Conservation (phyloP, 2,797 vertebrate genomes). For the Crypturellus tataupa region DNA sequence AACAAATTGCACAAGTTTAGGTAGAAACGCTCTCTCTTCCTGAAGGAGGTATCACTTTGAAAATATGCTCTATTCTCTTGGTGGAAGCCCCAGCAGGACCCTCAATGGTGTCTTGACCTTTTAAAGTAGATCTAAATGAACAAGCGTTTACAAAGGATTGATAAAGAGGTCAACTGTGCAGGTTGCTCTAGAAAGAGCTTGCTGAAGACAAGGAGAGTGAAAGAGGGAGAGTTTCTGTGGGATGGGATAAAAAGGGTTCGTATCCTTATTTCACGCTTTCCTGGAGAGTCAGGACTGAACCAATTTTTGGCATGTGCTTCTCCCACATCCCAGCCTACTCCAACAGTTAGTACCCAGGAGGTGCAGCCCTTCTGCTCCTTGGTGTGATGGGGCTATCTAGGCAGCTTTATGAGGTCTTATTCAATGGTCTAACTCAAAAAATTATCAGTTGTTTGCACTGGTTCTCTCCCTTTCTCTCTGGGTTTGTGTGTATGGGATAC, state of each 20-base stretch:
- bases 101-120: neutral
- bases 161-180: neutral
- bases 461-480: no score
- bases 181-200: neutral
- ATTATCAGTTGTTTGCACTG: no score
- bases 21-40: neutral
- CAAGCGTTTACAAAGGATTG: neutral
- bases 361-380: no score
- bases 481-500: no score
- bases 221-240: neutral
- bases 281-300: no score
- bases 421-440: no score
- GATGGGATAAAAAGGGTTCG: no score
- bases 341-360: neutral
- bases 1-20: neutral
- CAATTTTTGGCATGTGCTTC: no score
- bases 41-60: neutral
- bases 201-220: neutral
- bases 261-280: no score
- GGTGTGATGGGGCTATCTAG: neutral
- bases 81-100: neutral
- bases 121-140: neutral
- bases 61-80: rapidly evolving
- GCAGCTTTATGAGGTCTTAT: no score
- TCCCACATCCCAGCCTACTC: no score